A percentile compares a stretch with the other conserved stretches of the same genome.
These are phyloP conservation scores for Perizoma flavofasciatum DNA, from an alignment of 2,888 invertebrate genomes.

Conservation along the genomic window DNA sequence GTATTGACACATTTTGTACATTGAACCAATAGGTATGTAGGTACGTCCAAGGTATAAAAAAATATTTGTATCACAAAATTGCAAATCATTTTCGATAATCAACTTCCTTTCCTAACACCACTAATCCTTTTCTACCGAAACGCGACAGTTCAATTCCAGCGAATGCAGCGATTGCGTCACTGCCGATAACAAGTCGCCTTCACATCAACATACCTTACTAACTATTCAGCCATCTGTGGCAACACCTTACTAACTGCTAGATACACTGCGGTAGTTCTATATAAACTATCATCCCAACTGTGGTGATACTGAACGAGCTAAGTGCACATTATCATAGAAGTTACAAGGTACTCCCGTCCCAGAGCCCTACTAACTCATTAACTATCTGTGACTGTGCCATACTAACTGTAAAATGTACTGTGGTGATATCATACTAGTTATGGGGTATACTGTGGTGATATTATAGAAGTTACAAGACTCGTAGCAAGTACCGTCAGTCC, in stretches of 20 bases:
- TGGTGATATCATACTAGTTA: constrained; percentile 10
- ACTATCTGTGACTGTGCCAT: constrained; percentile 11
- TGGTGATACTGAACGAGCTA: not conserved
- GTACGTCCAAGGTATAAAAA: too few relatives aligned
- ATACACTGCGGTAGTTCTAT: constrained; percentile 1
- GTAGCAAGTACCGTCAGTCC: constrained; percentile 37
- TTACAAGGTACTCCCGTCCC: constrained; percentile 13
- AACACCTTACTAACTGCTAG: constrained; percentile 7
- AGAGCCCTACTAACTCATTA: constrained; percentile 6
- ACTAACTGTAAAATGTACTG: constrained; percentile 10
- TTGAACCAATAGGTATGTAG: too few relatives aligned
- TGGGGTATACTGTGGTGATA: constrained; percentile 20
- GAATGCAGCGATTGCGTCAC: constrained; percentile 20
- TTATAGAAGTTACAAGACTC: constrained; percentile 22
- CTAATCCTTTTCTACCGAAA: not conserved
- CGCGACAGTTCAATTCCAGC: not conserved
- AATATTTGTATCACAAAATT: not conserved
- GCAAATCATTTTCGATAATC: not conserved
- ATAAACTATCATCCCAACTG: constrained; percentile 9
- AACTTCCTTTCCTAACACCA: not conserved
- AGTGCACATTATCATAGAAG: not conserved
- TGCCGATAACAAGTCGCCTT: constrained; percentile 11
- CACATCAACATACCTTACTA: constrained; percentile 6
- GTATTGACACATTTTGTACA: too few relatives aligned
- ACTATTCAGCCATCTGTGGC: constrained; percentile 8